A percentile compares a stretch with the other conserved stretches of the same genome.
Conservation (phyloP, 2,888 invertebrate genomes). For the Copidosoma aretas region DNA sequence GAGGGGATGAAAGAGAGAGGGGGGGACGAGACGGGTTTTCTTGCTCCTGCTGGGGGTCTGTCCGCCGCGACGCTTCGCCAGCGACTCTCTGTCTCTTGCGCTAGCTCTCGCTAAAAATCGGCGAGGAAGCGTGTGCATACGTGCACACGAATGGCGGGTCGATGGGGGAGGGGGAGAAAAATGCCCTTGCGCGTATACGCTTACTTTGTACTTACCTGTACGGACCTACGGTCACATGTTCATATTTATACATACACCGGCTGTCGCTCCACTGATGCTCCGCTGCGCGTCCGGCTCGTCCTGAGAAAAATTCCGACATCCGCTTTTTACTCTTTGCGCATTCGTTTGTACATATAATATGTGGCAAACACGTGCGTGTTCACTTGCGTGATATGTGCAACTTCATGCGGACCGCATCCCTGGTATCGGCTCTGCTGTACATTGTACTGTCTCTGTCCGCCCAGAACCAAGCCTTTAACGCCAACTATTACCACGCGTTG, state of each 20-base stretch:
- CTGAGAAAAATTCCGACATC: slow-evolving; percentile 44
- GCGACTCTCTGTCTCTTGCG: too few relatives aligned
- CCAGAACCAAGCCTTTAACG: too few relatives aligned
- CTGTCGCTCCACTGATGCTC: too few relatives aligned
- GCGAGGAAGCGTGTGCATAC: too few relatives aligned
- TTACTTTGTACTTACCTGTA: too few relatives aligned
- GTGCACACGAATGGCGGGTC: too few relatives aligned
- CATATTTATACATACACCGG: too few relatives aligned
- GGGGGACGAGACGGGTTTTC: slow-evolving; percentile 9
- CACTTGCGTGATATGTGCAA: background rate
- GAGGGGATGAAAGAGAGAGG: background rate
- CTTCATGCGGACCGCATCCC: background rate
- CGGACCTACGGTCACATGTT: too few relatives aligned
- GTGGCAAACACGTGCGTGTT: slow-evolving; percentile 2
- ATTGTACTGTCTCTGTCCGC: slow-evolving; percentile 19
- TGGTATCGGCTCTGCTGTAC: background rate
- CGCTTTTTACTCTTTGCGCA: slow-evolving; percentile 17
- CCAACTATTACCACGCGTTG: background rate
- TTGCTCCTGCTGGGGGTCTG: slow-evolving; percentile 12
- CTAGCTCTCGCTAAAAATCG: too few relatives aligned
- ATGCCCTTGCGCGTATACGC: too few relatives aligned
- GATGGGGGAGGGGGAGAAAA: too few relatives aligned
- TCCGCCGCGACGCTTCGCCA: too few relatives aligned
- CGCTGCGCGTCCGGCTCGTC: slow-evolving; percentile 35
- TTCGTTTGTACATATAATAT: slow-evolving; percentile 3